Conservation (phyloP, 2,888 invertebrate species). For the Punctoribates punctum region DNA sequence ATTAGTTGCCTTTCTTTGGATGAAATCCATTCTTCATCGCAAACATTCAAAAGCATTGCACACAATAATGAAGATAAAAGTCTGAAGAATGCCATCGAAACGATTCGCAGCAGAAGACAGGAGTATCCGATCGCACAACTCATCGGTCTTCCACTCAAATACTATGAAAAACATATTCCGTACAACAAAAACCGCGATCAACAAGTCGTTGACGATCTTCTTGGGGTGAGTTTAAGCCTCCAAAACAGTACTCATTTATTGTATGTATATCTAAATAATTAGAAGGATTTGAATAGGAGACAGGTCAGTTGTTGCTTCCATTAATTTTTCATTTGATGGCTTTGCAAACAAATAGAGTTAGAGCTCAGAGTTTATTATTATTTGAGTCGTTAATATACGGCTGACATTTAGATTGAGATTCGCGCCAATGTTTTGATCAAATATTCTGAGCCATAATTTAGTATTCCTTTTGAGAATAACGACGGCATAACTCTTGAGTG, state of each 20-base stretch:
- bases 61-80: slow-evolving; percentile 12
- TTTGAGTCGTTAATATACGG: too few species aligned
- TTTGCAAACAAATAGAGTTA: too few species aligned
- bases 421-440: too few species aligned
- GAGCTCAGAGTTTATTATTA: too few species aligned
- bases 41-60: slow-evolving; percentile 26
- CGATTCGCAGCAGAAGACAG: slow-evolving; percentile 16
- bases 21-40: slow-evolving; percentile 29
- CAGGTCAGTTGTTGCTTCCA: too few species aligned
- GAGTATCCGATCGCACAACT: background rate
- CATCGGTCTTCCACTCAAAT: background rate
- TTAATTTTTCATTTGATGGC: too few species aligned
- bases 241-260: background rate
- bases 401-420: too few species aligned
- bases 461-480: too few species aligned
- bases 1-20: slow-evolving; percentile 8
- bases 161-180: slow-evolving; percentile 6
- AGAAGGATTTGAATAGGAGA: too few species aligned
- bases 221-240: background rate
- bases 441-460: too few species aligned
- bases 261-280: background rate
- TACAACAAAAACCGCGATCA: background rate
- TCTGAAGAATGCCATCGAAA: background rate
- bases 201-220: background rate
- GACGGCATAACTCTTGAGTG: too few species aligned